Base-by-base conservation (phyloP, 1,140 invertebrate genomes). In the Drosophila ananassae region DNA sequence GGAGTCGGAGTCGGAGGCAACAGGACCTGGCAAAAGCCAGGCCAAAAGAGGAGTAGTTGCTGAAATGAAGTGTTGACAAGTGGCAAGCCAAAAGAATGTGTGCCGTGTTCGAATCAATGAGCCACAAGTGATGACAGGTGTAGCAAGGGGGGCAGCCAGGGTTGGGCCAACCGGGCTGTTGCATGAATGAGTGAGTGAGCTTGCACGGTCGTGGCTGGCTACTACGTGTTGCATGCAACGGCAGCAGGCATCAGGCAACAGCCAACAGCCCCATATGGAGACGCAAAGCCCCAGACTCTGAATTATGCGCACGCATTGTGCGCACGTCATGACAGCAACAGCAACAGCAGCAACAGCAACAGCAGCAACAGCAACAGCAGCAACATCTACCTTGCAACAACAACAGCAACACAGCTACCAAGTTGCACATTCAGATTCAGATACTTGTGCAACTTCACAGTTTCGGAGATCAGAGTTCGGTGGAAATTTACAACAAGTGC, bases 221-320 rank as follows among this genome's bases (percentile, higher is more conserved):
- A 61, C 60, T 67, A 75, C 71, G 54, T 80, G 82, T 81, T 85
- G 82, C 82, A 87, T 87, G 82, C 82, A 87, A 75, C 77, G 17
- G 22, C 69, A 67, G 64, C 46, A 17, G 17, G 17, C 17, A 17
- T 1, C 17, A 17, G 17, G 17, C 17, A 17, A 17, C 17, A 17
- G 17, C 17, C 17, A 28, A 28, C 69, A 67, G 64, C 46, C 54
- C 41, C 55, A 61, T 76, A 58, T 51, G 63, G 53, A 56, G 71
- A 39, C 46, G 30, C 44, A 13, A 44, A 44, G 39, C n/a, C 30
- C 62, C 62, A 58, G 66, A 53, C 66, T 66, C 83, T 89, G 83
- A 89, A 89, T 89, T 89, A 89, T 89, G 83, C 84, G 83, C 83
- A 89, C 83, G 83, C 83, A 89, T 89, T 89, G 83, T 89, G 83